phyloP scores from a whole-genome alignment of 2,113 vertebrate genomes.

The Gobio gobio region DNA sequence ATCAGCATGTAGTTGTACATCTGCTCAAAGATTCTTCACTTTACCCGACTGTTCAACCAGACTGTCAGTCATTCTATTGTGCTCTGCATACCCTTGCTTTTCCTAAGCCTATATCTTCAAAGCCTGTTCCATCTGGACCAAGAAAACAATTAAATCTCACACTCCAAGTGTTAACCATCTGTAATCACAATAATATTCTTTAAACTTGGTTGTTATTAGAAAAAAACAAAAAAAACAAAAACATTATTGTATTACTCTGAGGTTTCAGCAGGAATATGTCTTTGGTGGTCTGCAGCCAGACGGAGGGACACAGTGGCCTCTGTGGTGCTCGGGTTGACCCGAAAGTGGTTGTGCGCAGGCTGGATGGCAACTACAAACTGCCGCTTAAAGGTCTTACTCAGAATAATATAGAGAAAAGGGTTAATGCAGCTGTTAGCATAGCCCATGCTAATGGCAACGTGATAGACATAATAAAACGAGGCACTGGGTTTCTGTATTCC shows the following conservation, averaged over 20 bases:
- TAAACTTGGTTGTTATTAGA: too few relatives aligned
- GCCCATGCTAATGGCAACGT: constrained; percentile 78
- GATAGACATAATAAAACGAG: constrained; percentile 73
- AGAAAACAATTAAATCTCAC: background rate
- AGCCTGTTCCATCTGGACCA: background rate
- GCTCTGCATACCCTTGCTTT: background rate
- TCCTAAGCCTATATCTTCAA: background rate
- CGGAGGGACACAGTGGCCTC: constrained; percentile 74
- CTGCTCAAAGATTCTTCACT: constrained; percentile 12
- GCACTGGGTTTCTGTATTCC: constrained; percentile 71
- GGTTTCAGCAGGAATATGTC: constrained; percentile 62
- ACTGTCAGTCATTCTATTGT: constrained; percentile 19
- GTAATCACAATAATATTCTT: background rate
- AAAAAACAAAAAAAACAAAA: too few relatives aligned
- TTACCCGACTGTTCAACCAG: background rate
- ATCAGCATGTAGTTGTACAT: background rate
- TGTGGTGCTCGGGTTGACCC: constrained; percentile 65
- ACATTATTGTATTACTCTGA: background rate
- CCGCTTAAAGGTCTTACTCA: constrained; percentile 76
- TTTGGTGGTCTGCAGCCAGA: constrained; percentile 73
- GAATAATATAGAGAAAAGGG: constrained; percentile 75
- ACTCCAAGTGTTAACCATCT: background rate
- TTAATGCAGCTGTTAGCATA: constrained; percentile 80
- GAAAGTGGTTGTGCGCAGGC: constrained; percentile 62
- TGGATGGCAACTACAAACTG: constrained; percentile 64